Base-by-base conservation (phyloP, 2,888 invertebrate species). In the Gandaritis pyraliata region DNA sequence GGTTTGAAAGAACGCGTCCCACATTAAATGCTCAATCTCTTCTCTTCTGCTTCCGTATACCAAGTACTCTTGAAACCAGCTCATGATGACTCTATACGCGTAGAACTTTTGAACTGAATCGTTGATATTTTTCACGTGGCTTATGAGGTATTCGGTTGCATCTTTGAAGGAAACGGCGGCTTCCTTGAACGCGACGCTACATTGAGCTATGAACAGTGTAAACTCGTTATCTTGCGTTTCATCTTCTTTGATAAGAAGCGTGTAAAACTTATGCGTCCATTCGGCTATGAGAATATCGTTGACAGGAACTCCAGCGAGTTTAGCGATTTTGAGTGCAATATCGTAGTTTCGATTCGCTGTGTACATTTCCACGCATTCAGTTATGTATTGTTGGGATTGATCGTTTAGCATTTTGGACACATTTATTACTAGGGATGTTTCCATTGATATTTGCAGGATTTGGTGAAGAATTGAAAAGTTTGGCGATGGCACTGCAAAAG, bases 111-210 rank as follows among this genome's bases (percentile, higher is more conserved):
- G 90, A 0, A 77, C 72, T 0, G 71, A 58, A 18, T 92, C 83
- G 0, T 75, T 75, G 33, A 94, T 89, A 64, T 92, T 90, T 2
- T 91, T 88, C 0, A 93, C 93, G 64, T 93, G 90, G 56, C 93
- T 87, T 0, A 94, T 85, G 43, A 95, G 93, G 78, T 96, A 96
- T 66, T 94, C 83, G 0, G 95, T 94, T 0, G 95, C 93, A 15
- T 94, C 90, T 64, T 93, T 93, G 13, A 95, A 94, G 0, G 93
- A 85, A 0, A 96, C 93, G 0, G 94, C 85, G 54, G 94, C 93
- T 36, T 92, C 86, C 69, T 91, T 89, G 67, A 96, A 95, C 52
- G 94, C 94, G 50, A 87, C 82, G 64, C 95, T 94, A 70, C 95
- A 95, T 48, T 93, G 87, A 0, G 91, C 88, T 85, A 95, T 94